phyloP scores from a whole-genome alignment of 1,140 invertebrate genomes.

The Triops cancriformis region DNA sequence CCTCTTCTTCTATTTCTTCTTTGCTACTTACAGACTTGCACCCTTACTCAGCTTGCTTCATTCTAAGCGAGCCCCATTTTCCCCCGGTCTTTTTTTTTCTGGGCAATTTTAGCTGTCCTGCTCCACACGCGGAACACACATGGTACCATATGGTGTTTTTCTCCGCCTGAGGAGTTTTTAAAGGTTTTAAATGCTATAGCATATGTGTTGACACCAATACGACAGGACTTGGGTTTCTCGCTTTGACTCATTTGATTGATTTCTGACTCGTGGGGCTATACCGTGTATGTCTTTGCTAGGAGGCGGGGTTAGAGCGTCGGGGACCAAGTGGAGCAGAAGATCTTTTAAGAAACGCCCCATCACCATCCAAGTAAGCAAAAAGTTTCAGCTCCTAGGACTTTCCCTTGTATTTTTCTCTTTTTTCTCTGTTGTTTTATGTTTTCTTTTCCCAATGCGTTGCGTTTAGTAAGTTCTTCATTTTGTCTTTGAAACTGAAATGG shows the following conservation, averaged over 20 bases:
- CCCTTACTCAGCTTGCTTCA: background rate
- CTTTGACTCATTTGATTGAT: slow-evolving; percentile 11
- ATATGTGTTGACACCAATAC: slow-evolving; percentile 4
- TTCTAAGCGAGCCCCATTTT: background rate
- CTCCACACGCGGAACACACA: background rate
- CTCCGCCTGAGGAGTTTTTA: background rate
- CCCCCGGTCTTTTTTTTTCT: background rate
- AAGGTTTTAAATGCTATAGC: background rate
- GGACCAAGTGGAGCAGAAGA: slow-evolving; percentile 9
- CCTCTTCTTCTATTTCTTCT: background rate
- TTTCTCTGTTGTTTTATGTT: too few species aligned
- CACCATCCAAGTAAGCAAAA: slow-evolving; percentile 10
- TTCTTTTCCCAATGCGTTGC: too few species aligned
- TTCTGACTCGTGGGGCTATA: background rate
- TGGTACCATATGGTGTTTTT: background rate
- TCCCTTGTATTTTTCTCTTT: too few species aligned
- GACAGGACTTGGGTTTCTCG: background rate
- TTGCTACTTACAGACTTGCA: background rate
- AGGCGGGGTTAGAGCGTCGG: background rate
- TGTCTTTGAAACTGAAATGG: too few species aligned
- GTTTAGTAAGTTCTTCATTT: too few species aligned
- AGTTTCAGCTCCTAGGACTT: background rate
- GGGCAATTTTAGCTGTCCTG: too few species aligned
- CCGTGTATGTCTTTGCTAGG: background rate
- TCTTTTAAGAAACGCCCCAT: slow-evolving; percentile 5